These are phyloP conservation scores for Camptogramma bilineatum DNA, from an alignment of 2,888 invertebrate genomes.

Conservation along the genomic window DNA sequence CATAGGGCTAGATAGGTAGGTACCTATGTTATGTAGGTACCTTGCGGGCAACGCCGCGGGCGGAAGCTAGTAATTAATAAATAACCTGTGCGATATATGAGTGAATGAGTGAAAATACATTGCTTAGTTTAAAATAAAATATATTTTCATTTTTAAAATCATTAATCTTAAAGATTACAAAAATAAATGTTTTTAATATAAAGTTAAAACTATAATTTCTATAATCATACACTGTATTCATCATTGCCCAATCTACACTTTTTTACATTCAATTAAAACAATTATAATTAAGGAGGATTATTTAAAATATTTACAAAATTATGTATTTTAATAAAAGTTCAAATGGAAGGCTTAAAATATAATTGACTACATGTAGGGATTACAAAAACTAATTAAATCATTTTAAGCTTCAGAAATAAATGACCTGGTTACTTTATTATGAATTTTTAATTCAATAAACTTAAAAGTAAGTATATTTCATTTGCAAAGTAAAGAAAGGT, in stretches of 20 bases:
- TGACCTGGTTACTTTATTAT: neutral
- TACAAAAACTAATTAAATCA: slow-evolving; percentile 24
- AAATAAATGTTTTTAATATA: slow-evolving; percentile 68
- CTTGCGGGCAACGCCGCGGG: too few relatives aligned
- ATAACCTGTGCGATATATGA: too few relatives aligned
- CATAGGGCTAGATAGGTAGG: too few relatives aligned
- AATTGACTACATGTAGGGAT: slow-evolving; percentile 66
- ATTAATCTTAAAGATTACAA: slow-evolving; percentile 76
- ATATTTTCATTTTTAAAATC: slow-evolving; percentile 73
- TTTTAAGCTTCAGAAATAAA: neutral
- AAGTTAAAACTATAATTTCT: slow-evolving; percentile 49
- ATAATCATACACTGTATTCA: slow-evolving; percentile 58
- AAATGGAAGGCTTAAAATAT: slow-evolving; percentile 65
- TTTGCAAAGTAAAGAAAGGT: neutral
- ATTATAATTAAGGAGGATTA: slow-evolving; percentile 49
- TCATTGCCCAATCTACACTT: slow-evolving; percentile 52
- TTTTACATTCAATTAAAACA: slow-evolving; percentile 39
- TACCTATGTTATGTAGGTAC: too few relatives aligned
- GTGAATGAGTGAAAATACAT: slow-evolving; percentile 18
- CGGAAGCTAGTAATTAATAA: too few relatives aligned
- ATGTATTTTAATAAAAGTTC: slow-evolving; percentile 26
- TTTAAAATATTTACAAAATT: slow-evolving; percentile 62
- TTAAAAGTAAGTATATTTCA: neutral
- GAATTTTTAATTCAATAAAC: neutral
- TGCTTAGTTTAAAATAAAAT: slow-evolving; percentile 56